These are phyloP conservation scores for Rhynchotus rufescens DNA, from an alignment of 2,797 vertebrate species.

Conservation along the genomic window DNA sequence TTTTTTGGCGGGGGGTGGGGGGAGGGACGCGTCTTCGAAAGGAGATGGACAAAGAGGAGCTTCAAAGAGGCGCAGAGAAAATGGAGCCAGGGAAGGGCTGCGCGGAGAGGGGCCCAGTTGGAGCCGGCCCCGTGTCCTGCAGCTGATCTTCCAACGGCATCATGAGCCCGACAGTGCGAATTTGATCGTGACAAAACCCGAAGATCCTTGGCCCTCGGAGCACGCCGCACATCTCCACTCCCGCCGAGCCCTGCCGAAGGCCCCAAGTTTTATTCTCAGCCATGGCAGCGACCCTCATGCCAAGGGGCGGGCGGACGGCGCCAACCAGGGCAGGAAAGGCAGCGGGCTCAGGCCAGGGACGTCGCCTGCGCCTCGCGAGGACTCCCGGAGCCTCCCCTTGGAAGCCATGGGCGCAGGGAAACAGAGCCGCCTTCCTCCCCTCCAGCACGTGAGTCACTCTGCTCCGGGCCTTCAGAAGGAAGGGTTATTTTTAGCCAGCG, in stretches of 20 bases:
- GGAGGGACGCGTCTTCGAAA: background rate
- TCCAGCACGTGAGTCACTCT: background rate
- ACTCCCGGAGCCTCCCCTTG: background rate
- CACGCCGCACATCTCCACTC: background rate
- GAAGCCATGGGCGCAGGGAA: conserved; percentile 4
- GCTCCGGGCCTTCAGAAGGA: conserved; percentile 27
- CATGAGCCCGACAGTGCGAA: background rate
- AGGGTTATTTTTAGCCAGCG: conserved; percentile 11
- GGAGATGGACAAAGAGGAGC: background rate
- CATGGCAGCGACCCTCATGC: background rate
- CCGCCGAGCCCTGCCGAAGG: background rate
- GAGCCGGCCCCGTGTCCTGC: background rate
- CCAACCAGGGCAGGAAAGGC: background rate
- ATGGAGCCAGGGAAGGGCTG: background rate
- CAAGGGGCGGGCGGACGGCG: background rate
- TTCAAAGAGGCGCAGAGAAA: background rate
- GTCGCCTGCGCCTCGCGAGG: fast-evolving
- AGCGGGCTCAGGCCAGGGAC: background rate
- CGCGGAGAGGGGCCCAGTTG: background rate
- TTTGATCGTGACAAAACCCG: background rate
- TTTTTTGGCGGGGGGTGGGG: too few relatives aligned
- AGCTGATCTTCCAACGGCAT: background rate
- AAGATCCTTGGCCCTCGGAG: background rate
- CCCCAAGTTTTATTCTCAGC: background rate
- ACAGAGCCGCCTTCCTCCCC: background rate